Percentiles rank a stretch among this genome's conserved stretches.
Evolutionary conservation across 2,113 vertebrate species (phyloP).

Genomic region (Genyomyrus donnyi): DNA sequence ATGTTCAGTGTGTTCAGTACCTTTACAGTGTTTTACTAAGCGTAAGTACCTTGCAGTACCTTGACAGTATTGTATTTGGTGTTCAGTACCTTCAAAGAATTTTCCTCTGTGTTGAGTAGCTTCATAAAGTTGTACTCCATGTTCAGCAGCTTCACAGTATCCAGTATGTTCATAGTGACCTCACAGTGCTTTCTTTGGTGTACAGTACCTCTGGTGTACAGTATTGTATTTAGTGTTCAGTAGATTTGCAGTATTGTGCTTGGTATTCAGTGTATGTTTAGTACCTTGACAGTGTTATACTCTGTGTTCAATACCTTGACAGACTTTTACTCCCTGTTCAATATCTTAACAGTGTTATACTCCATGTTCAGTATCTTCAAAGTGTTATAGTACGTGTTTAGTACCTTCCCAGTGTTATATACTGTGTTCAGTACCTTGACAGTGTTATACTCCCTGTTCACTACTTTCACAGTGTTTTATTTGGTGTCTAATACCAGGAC

Average conservation of each 20-base stretch:
- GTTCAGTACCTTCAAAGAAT: not conserved
- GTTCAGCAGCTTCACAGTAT: not conserved
- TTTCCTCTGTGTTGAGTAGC: conserved; percentile 46
- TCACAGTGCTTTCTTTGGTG: not conserved
- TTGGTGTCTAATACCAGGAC: too few relatives aligned
- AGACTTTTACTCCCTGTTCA: conserved; percentile 38
- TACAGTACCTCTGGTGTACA: conserved; percentile 36
- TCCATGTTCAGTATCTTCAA: not conserved
- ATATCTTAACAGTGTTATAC: not conserved
- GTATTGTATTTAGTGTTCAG: conserved; percentile 50
- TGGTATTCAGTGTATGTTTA: not conserved
- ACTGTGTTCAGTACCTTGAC: conserved; percentile 60
- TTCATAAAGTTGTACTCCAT: conserved; percentile 62
- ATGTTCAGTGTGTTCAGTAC: too few relatives aligned
- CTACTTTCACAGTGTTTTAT: conserved; percentile 60
- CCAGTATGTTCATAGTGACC: conserved; percentile 68
- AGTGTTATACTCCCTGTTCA: conserved; percentile 23
- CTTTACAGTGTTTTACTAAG: too few relatives aligned
- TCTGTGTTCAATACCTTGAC: conserved; percentile 61
- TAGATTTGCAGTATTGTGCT: conserved; percentile 19
- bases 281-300: not conserved
- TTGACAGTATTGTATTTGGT: not conserved
- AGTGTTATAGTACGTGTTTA: not conserved
- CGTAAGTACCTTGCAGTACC: not conserved
- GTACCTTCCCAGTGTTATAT: conserved; percentile 72